A percentile compares a stretch with the other conserved stretches of the same genome.
Conservation (phyloP, 2,113 vertebrate species). For the Dissostichus mawsoni region DNA sequence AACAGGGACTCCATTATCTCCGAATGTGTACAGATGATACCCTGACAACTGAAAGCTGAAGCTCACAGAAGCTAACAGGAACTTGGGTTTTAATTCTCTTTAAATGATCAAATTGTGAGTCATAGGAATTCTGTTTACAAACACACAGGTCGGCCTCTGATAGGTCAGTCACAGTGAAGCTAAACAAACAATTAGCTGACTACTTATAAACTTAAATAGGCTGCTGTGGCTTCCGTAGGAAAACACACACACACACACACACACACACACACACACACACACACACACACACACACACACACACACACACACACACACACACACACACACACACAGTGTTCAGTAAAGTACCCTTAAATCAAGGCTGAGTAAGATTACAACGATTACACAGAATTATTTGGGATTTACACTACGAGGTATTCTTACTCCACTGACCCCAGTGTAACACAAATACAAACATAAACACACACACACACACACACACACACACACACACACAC, state of each 20-base stretch:
- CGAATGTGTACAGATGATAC: not conserved
- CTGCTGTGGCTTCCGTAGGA: not conserved
- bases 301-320: not conserved
- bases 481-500: not conserved
- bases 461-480: slow-evolving; percentile 2
- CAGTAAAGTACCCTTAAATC: not conserved
- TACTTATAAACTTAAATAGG: not conserved
- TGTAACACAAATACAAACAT: not conserved
- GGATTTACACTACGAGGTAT: not conserved
- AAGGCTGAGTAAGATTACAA: slow-evolving; percentile 9
- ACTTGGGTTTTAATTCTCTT: not conserved
- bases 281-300: slow-evolving; percentile 7
- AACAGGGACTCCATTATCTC: not conserved
- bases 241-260: not conserved
- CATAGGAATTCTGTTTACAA: not conserved
- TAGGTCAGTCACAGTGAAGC: not conserved
- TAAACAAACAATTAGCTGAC: slow-evolving; percentile 2
- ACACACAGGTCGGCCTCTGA: not conserved
- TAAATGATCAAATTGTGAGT: not conserved
- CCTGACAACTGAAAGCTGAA: not conserved
- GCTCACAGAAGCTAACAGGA: not conserved
- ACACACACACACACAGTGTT: not conserved
- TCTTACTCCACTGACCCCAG: not conserved
- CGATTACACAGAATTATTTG: not conserved
- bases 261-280: not conserved